Conservation (phyloP, 2,888 invertebrate genomes). For the Helobdella robusta region DNA sequence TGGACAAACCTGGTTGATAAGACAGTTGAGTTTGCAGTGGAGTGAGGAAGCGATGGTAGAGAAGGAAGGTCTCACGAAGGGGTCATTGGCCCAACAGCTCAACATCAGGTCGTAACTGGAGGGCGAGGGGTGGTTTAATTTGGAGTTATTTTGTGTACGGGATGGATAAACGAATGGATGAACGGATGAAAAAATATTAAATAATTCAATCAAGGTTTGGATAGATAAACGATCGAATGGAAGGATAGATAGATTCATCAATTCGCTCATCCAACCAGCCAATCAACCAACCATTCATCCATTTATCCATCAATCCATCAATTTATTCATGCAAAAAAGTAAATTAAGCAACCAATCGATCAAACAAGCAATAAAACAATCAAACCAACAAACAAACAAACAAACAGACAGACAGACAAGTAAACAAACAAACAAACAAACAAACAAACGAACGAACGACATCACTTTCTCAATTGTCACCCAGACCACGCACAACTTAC, state of each 20-base stretch:
- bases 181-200: neutral
- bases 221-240: no score
- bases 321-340: no score
- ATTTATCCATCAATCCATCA: no score
- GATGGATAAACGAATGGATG: neutral
- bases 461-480: neutral
- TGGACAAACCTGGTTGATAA: conserved; percentile 12
- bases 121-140: neutral
- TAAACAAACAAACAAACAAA: neutral
- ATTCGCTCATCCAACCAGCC: no score
- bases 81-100: conserved; percentile 89
- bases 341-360: no score
- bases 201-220: no score
- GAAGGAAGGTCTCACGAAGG: conserved; percentile 78
- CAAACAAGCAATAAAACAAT: neutral
- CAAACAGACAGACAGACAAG: neutral
- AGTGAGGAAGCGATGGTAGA: conserved; percentile 44
- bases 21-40: neutral
- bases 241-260: no score
- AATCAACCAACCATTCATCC: no score
- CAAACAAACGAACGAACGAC: no score
- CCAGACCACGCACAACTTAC: conserved; percentile 52
- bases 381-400: neutral
- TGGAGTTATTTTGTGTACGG: neutral
- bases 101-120: conserved; percentile 76